A percentile compares a stretch with the other conserved stretches of the same genome.
Conservation (phyloP, 2,797 vertebrate genomes). For the Lithobates sylvaticus region DNA sequence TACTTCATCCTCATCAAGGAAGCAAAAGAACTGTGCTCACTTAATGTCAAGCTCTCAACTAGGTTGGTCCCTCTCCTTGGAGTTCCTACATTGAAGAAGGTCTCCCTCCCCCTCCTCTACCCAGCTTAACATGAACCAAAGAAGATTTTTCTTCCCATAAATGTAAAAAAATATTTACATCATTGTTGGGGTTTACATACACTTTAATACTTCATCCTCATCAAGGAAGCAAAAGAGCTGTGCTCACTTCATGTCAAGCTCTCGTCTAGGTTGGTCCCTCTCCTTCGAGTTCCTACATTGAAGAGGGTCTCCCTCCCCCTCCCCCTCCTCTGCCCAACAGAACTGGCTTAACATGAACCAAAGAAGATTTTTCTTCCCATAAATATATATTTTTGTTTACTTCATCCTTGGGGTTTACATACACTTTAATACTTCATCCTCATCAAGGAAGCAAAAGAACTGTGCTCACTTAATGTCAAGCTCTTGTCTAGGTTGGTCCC, state of each 20-base stretch:
- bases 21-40: conserved; percentile 69
- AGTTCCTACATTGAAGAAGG: conserved; percentile 64
- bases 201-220: no score
- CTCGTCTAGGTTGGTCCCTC: conserved; percentile 71
- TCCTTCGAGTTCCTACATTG: conserved; percentile 69
- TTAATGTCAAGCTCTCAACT: conserved; percentile 71
- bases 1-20: no score
- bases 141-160: conserved; percentile 58
- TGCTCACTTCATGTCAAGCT: conserved; percentile 74
- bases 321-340: conserved; percentile 5
- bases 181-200: no score
- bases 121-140: conserved; percentile 70
- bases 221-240: conserved; percentile 57
- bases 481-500: no score
- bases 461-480: no score
- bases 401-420: no score
- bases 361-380: conserved; percentile 60
- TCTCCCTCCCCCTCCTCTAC: no score
- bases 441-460: no score
- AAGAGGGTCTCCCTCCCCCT: conserved; percentile 19
- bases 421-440: no score
- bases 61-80: conserved; percentile 72
- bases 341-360: conserved; percentile 71
- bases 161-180: conserved; percentile 1
- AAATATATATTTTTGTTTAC: conserved; percentile 7